A percentile compares a stretch with the other conserved stretches of the same genome.
These are phyloP conservation scores for Andrena dorsata DNA, from an alignment of 2,888 invertebrate species.

Conservation along the genomic window DNA sequence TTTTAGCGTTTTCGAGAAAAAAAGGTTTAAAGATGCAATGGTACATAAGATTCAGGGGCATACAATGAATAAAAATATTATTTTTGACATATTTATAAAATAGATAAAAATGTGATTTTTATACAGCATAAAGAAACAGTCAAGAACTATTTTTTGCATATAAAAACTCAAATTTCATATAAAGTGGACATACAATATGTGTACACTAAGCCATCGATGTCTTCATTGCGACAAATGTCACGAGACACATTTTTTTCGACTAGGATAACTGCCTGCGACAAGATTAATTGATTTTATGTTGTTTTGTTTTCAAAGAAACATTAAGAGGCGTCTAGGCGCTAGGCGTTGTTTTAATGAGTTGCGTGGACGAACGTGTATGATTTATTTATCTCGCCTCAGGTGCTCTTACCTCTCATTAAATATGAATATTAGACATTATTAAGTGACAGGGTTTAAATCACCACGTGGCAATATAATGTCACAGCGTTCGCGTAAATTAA, in stretches of 20 bases:
- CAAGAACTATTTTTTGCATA: no score
- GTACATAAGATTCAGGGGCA: no score
- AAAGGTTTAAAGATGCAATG: no score
- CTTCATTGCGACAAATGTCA: background rate
- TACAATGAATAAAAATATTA: no score
- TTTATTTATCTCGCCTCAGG: conserved; percentile 18
- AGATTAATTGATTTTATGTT: conserved; percentile 2
- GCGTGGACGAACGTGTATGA: background rate
- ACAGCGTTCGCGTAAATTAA: conserved; percentile 6
- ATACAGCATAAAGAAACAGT: no score
- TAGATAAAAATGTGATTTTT: no score
- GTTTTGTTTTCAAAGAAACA: background rate
- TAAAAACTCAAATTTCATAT: no score
- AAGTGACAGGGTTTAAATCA: conserved; percentile 14
- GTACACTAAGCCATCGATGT: no score
- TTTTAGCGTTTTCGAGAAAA: no score
- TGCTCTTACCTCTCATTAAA: background rate
- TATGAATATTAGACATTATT: background rate
- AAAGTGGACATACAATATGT: no score
- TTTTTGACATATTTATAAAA: no score
- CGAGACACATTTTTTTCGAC: background rate
- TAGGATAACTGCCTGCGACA: no score
- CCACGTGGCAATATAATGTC: background rate
- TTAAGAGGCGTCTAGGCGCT: background rate
- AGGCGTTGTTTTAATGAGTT: conserved; percentile 2